Evolutionary conservation across 2,797 vertebrate genomes (phyloP), one percentile per base, ranked within the genome.

Genomic region (Odontamblyopus lacepedii): DNA sequence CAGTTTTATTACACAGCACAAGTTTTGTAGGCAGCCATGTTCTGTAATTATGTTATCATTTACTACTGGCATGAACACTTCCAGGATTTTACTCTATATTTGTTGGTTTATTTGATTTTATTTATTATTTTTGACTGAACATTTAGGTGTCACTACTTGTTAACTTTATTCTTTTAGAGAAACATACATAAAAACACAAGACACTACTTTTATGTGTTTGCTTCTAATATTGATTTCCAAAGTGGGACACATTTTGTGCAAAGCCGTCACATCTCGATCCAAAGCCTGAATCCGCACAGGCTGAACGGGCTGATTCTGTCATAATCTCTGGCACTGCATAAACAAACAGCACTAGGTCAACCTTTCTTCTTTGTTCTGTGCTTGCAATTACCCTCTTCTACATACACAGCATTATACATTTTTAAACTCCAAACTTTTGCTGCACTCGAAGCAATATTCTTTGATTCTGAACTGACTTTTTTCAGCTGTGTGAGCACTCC

Each of bases 341-440:
- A 61, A 66, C 35, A 79, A 30, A 55, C 55, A 68, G 77, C 79
- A 77, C 74, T 69, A 72, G 74, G 75, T 80, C 76, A 73, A 63
- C 63, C 68, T 72, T 83, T 75, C 44, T 71, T 80, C 78, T 66
- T 67, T 75, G 30, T 72, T 79, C 78, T 51, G 63, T 70, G 38
- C 32, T 67, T n/a, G 65, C 59, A 71, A 82, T 80, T 78, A 79
- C 62, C 63, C 57, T 19, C 19, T 78, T 61, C 41, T 78, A 53
- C 68, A 69, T 53, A 32, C 35, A 59, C 67, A 70, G 70, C 68
- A 67, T 69, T 64, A 71, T 67, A 51, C 85, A 83, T 74, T 78
- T 84, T 79, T 74, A 12, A 74, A 71, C 53, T 35, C 19, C 18
- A 12, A 56, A 23, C 63, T 35, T 60, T 44, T n/a, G 67, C n/a